Percentiles rank a stretch among this genome's conserved stretches.
Evolutionary conservation across 2,888 invertebrate genomes (phyloP).

Genomic region (Apotomis betuletana): DNA sequence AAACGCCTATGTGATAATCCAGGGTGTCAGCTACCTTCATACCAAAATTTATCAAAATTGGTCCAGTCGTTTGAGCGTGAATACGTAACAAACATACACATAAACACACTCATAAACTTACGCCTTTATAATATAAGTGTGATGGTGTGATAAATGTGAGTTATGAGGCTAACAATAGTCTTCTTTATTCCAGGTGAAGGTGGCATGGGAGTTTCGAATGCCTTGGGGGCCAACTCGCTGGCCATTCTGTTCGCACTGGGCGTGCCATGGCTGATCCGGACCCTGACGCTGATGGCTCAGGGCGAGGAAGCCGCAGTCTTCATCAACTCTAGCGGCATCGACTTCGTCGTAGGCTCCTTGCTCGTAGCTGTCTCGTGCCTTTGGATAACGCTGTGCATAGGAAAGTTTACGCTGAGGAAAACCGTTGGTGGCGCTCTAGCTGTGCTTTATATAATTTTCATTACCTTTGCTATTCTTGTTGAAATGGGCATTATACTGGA

Average conservation of each 20-base stretch:
- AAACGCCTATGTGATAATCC: no score
- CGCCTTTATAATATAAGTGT: no score
- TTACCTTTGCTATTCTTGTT: conserved; percentile 89
- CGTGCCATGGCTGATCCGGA: conserved; percentile 92
- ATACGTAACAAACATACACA: no score
- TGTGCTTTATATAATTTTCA: conserved; percentile 86
- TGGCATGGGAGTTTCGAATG: conserved; percentile 94
- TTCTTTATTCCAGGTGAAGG: conserved; percentile 86
- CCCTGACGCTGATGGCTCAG: conserved; percentile 79
- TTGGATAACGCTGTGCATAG: conserved; percentile 86
- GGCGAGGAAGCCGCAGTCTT: conserved; percentile 80
- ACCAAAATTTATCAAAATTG: no score
- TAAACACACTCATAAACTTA: no score
- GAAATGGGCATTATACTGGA: conserved; percentile 89
- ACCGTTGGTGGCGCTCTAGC: conserved; percentile 87
- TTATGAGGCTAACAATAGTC: conserved; percentile 4
- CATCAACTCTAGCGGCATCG: conserved; percentile 91
- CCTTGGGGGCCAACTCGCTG: conserved; percentile 92
- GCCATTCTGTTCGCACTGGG: conserved; percentile 93
- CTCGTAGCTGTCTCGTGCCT: conserved; percentile 88
- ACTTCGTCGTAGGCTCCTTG: conserved; percentile 91
- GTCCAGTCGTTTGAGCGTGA: no score
- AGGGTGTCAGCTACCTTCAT: no score
- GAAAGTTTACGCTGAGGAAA: conserved; percentile 88
- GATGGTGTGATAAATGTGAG: background rate